Conservation (phyloP, 2,113 vertebrate genomes). For the Melozone crissalis region DNA sequence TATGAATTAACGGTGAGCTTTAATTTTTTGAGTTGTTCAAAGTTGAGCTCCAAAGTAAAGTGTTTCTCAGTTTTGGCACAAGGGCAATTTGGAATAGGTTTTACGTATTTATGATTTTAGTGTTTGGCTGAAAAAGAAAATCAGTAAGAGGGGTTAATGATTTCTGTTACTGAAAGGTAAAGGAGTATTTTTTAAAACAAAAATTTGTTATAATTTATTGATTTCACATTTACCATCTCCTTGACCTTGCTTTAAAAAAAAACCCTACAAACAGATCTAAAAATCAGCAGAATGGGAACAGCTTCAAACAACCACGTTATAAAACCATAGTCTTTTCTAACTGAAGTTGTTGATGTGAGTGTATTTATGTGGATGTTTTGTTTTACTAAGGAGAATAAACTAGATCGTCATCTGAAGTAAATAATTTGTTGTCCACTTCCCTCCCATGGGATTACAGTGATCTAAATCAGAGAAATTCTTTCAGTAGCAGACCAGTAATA, state of each 20-base stretch:
- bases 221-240: neutral
- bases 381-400: neutral
- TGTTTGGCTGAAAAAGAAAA: neutral
- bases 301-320: neutral
- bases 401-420: neutral
- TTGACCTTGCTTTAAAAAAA: neutral
- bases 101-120: neutral
- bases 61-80: neutral
- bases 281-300: neutral
- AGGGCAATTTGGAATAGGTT: neutral
- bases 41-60: fast-evolving
- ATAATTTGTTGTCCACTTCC: neutral
- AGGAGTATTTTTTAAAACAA: neutral
- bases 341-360: neutral
- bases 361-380: neutral
- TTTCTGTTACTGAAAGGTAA: neutral
- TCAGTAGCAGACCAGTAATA: neutral
- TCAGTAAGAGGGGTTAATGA: neutral
- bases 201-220: neutral
- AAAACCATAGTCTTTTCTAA: neutral
- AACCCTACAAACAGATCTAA: neutral
- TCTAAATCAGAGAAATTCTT: neutral
- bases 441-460: neutral
- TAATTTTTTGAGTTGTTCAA: neutral
- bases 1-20: neutral